phyloP scores from a whole-genome alignment of 2,797 vertebrate genomes.

The Tragopan temminckii region DNA sequence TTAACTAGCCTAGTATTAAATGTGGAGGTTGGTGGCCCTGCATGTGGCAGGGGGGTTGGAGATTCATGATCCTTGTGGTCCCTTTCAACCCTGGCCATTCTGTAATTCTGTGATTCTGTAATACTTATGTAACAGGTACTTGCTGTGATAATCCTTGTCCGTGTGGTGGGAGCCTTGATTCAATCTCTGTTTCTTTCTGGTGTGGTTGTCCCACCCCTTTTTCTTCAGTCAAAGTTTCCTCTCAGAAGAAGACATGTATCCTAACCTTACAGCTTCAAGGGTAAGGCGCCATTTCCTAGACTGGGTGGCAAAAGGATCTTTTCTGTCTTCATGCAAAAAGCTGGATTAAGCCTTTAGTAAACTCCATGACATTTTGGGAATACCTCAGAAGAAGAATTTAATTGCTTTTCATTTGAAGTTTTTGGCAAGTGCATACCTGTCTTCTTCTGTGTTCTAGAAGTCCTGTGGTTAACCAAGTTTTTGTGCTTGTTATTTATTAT shows the following conservation, averaged over 20 bases:
- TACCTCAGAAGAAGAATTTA: neutral
- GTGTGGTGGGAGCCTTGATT: neutral
- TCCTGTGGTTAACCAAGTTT: neutral
- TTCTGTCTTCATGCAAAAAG: neutral
- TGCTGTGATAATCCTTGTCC: neutral
- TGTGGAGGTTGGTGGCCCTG: too few species aligned
- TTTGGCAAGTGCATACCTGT: neutral
- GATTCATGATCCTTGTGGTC: too few species aligned
- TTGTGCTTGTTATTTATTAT: neutral
- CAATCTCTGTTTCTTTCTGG: neutral
- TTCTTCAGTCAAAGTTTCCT: neutral
- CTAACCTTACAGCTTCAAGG: neutral
- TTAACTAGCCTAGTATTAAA: too few species aligned
- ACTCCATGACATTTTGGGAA: neutral
- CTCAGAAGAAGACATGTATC: neutral
- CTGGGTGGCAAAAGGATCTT: neutral
- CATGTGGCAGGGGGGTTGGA: too few species aligned
- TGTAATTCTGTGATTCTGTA: too few species aligned
- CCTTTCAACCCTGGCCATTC: too few species aligned
- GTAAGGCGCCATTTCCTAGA: neutral
- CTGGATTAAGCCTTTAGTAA: neutral
- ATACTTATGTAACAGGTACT: neutral
- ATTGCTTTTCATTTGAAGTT: neutral
- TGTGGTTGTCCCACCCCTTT: neutral
- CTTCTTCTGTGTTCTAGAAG: neutral